Evolutionary conservation across 2,113 vertebrate species (phyloP).

Genomic region (Phaethon lepturus): DNA sequence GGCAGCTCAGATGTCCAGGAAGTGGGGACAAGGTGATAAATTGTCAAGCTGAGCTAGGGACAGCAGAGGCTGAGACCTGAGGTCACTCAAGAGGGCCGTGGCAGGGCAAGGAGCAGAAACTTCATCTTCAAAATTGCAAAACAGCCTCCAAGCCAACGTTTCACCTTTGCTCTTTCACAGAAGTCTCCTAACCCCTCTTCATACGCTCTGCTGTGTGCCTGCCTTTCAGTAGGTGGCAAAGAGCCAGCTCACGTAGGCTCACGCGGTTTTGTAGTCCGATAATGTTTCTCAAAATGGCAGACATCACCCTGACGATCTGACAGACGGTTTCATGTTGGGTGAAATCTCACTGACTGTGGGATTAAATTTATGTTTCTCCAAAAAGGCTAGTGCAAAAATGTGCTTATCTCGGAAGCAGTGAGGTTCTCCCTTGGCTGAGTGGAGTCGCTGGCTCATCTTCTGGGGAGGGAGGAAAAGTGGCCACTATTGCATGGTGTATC

Average conservation of each 20-base stretch:
- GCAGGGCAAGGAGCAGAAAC: not conserved
- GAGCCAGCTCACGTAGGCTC: not conserved
- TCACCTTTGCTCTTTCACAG: not conserved
- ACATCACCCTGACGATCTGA: not conserved
- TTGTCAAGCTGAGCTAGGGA: not conserved
- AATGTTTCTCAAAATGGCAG: not conserved
- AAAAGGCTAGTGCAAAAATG: not conserved
- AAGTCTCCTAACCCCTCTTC: not conserved
- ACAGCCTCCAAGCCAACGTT: not conserved
- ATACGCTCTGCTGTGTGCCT: not conserved
- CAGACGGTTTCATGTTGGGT: not conserved
- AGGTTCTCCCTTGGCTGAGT: not conserved
- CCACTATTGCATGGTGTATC: not conserved
- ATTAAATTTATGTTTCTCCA: not conserved
- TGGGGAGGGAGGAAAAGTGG: not conserved
- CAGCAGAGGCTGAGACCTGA: not conserved
- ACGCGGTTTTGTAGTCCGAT: not conserved
- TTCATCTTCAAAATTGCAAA: not conserved
- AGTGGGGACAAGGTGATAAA: not conserved
- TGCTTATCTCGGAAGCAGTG: not conserved
- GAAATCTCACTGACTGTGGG: not conserved
- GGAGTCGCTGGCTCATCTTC: not conserved
- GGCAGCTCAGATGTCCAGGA: not conserved
- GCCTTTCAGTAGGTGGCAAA: not conserved
- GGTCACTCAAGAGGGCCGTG: too few species aligned